Evolutionary conservation across 2,797 vertebrate species (phyloP), one percentile per base, ranked within the genome.

Genomic region (Peromyscus aztecus): DNA sequence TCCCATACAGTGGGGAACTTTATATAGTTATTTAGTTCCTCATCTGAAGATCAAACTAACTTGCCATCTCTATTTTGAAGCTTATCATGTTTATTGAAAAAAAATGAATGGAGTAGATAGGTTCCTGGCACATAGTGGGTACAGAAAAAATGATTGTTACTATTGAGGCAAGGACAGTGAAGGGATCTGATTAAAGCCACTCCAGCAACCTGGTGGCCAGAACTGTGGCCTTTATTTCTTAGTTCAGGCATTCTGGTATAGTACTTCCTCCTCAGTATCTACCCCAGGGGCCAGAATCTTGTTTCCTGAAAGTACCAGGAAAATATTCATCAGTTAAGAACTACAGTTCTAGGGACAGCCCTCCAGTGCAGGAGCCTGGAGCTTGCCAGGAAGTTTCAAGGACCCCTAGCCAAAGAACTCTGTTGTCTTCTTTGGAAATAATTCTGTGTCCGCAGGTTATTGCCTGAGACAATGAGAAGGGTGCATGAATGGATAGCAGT

Each of bases 321-420:
- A 21, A 29, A 13, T 17, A 19, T 14, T 49, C 31, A 24, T n/a
- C 31, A 85, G 19, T 59, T 37, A 46, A 4, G 27, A 17, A 4
- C 24, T 13, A 3, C 0, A 9, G 34, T 55, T 93, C 13, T 83
- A n/a, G 37, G 59, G 59, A 63, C 16, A 6, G 43, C 4, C 65
- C 7, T 9, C 34, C 24, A 1, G 0, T 0, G 1, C 11, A 85
- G n/a, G 31, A 6, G 6, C 34, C 55, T 57, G 21, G 46, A 75
- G 21, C 27, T 52, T 37, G 2, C 29, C 7, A 55, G 52, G 78
- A 61, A 78, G 52, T 67, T 89, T 57, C 6, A 27, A 34, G 73
- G 4, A 46, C 52, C 43, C 10, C 31, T 8, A 49, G 31, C 10
- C 24, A 49, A 85, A 43, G 21, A 69, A 17, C 13, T 1, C 23